A percentile compares a stretch with the other conserved stretches of the same genome.
Evolutionary conservation across 2,797 vertebrate species (phyloP).

Genomic region (Mormyrops boulengeri): DNA sequence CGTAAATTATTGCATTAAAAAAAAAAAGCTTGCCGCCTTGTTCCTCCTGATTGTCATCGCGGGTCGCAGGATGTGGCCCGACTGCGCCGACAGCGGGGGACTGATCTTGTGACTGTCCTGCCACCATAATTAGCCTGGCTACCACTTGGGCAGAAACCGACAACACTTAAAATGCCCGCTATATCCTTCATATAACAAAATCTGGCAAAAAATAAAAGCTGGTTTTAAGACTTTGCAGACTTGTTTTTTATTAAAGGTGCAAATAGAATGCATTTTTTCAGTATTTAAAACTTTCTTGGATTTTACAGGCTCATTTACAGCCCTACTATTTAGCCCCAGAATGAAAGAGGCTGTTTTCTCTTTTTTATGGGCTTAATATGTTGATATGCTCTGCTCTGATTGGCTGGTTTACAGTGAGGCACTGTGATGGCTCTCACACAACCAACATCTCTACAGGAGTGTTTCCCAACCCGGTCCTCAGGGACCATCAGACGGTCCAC

Average conservation of each 20-base stretch:
- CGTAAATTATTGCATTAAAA: not conserved
- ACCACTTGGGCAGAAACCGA: not conserved
- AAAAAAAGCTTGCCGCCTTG: not conserved
- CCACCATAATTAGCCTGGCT: not conserved
- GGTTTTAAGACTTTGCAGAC: not conserved
- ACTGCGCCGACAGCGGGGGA: not conserved
- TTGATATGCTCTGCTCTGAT: not conserved
- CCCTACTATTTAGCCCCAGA: not conserved
- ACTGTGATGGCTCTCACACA: not conserved
- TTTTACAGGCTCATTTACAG: not conserved
- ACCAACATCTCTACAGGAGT: not conserved
- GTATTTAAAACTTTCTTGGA: not conserved
- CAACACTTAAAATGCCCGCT: not conserved
- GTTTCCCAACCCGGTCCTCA: not conserved
- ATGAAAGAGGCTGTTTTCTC: not conserved
- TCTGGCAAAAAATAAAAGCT: not conserved
- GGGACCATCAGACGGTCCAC: not conserved
- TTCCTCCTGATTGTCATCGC: not conserved
- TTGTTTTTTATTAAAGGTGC: not conserved
- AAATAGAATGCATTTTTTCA: not conserved
- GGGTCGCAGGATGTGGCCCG: not conserved
- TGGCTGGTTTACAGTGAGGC: not conserved
- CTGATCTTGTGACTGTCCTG: not conserved
- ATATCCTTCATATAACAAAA: not conserved
- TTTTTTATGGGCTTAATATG: not conserved